Base-by-base conservation (phyloP, 2,888 invertebrate species). In the Morpho helenor region DNA sequence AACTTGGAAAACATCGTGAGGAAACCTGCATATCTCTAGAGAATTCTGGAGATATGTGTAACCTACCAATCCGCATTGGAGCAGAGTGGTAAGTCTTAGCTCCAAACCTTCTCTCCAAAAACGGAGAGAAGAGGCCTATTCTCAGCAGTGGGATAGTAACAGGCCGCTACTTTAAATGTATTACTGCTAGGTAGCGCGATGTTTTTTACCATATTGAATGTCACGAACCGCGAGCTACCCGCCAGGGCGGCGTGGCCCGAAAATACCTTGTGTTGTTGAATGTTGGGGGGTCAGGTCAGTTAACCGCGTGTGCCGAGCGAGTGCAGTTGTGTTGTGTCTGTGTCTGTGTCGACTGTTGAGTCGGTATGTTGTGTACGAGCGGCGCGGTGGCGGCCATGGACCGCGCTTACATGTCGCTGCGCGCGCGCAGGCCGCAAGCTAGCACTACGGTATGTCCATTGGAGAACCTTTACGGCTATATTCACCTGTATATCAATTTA, bases 341-440 rank as follows among this genome's bases (percentile, higher is more conserved):
- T 31, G 31, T 31, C 31, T 41, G 87, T 88, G 88, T 16, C 16
- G 16, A 16, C 16, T 16, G 16, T 74, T 89, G 79, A 86, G 88
- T 49, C 56, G 55, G 40, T 16, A 90, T 90, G 90, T 72, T 91
- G 79, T 87, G 91, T 64, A 79, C 86, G 46, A 81, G 79, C 66
- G 85, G 87, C 10, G 86, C 88, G 2, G 85, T 87, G 22, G 86
- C 86, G 44, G 86, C 87, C 23, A 91, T 91, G 91, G 91, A 91
- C 57, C 84, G 91, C 58, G 91, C 91, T 56, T 91, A 91, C 63
- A 91, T 91, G 91, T 91, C 91, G 52, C 71, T 91, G 77, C 86
- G 91, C 59, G 91, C 87, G 66, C 84, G 91, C 71, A 89, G 87
- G 70, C 91, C 90, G 22, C 79, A 78, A 59, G 65, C 79, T 5